Evolutionary conservation across 2,888 invertebrate species (phyloP), one percentile per base, ranked within the genome.

Genomic region (Cantharis rustica): DNA sequence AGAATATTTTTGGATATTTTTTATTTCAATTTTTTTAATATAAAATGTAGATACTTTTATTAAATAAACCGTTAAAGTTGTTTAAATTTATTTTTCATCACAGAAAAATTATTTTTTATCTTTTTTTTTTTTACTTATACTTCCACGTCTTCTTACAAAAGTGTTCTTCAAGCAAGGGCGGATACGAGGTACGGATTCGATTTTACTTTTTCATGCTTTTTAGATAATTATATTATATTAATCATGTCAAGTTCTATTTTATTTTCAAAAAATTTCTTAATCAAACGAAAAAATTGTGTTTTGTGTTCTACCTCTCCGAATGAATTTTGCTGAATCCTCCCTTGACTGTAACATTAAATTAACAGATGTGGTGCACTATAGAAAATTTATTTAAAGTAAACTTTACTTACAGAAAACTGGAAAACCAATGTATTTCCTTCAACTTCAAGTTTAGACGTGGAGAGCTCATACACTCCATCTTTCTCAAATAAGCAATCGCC

Each of bases 401-500:
- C 69, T 69, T 69, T 76, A n/a, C 7, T 68, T 68, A 13, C 26
- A 68, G 68, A 31, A n/a, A 68, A 27, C 10, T 27, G 68, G 27
- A 27, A 26, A 16, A 2, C 27, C 9, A 27, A 20, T 20, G 17
- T 16, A 31, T 68, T 27, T 20, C 68, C 68, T 15, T 26, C 26
- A 13, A 27, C 64, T 26, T 79, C 81, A 61, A 79, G 61, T 66
- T 75, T 73, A 10, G 78, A 79, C 72, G 76, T 61, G 16, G 80
- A 80, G 16, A 71, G 77, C 26, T 26, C 72, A 63, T 84, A 83
- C 75, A 84, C 82, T 75, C 83, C 84, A 0, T 82, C 83, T 10
- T 74, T 81, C 71, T 69, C 80, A 47, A 81, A 82, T 61, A 77
- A 79, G 15, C 71, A 73, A 16, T 80, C 82, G 78, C 84, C 83